Evolutionary conservation across 2,113 vertebrate genomes (phyloP).

Genomic region (Dunckerocampus dactyliophorus): DNA sequence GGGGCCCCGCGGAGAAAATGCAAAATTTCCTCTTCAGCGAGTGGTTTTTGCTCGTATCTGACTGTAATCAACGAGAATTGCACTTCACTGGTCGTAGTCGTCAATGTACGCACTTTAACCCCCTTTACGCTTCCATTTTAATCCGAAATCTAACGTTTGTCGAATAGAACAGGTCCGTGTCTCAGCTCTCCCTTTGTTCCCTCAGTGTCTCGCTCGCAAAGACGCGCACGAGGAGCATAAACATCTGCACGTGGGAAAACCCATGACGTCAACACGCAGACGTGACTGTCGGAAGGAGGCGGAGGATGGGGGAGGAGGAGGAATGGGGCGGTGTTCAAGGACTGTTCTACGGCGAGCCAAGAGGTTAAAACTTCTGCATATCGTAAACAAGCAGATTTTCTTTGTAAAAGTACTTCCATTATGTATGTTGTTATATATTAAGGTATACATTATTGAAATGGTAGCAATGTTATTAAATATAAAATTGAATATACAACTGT

Average conservation of each 20-base stretch:
- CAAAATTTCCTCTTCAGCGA: not conserved
- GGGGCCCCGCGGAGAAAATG: not conserved
- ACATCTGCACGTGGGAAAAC: slow-evolving; percentile 77
- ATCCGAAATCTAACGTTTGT: too few relatives aligned
- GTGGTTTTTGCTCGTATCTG: not conserved
- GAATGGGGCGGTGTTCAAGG: not conserved
- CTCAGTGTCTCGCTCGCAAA: not conserved
- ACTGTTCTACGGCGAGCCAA: not conserved
- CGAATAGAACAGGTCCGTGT: not conserved
- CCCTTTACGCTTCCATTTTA: too few relatives aligned
- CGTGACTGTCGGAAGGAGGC: not conserved
- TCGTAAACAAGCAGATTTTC: not conserved
- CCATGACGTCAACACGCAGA: slow-evolving; percentile 45
- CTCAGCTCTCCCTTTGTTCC: not conserved
- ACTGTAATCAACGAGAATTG: too few relatives aligned
- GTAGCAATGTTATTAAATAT: not conserved
- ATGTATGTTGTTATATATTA: too few relatives aligned
- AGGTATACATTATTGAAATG: not conserved
- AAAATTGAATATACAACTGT: too few relatives aligned
- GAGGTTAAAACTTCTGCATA: not conserved
- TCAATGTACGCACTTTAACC: too few relatives aligned
- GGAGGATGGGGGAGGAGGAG: not conserved
- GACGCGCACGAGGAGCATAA: slow-evolving; percentile 68
- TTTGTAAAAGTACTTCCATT: too few relatives aligned
- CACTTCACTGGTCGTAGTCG: too few relatives aligned